Evolutionary conservation across 2,888 invertebrate species (phyloP).

Genomic region (Melanotus villosus): DNA sequence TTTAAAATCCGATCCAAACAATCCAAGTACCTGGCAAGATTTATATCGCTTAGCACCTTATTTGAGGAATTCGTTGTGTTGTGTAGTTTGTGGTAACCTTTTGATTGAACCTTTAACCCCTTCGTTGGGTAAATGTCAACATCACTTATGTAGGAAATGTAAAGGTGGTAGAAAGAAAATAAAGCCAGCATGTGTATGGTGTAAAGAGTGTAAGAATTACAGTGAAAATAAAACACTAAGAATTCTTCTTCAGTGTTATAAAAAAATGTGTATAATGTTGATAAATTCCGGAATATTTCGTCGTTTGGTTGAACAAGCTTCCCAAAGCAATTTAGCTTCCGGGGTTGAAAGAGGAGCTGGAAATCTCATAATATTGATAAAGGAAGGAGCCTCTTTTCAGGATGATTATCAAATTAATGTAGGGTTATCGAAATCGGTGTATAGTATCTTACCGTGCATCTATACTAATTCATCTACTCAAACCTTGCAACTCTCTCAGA

Average conservation of each 20-base stretch:
- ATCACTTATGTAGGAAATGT: conserved; percentile 90
- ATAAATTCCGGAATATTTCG: conserved; percentile 81
- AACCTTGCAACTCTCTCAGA: conserved; percentile 62
- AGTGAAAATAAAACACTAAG: conserved; percentile 86
- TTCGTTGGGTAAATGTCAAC: conserved; percentile 83
- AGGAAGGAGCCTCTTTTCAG: conserved; percentile 84
- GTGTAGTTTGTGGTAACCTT: conserved; percentile 90
- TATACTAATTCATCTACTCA: conserved; percentile 77
- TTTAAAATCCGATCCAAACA: conserved; percentile 80
- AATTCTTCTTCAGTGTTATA: conserved; percentile 89
- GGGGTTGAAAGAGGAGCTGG: conserved; percentile 70
- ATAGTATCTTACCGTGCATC: conserved; percentile 82
- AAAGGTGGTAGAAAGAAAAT: conserved; percentile 88
- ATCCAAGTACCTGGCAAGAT: conserved; percentile 84
- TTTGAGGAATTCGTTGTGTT: conserved; percentile 88
- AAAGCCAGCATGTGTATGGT: conserved; percentile 88
- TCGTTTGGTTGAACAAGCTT: conserved; percentile 72
- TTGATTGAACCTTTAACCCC: conserved; percentile 87
- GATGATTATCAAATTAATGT: conserved; percentile 83
- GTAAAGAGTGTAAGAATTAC: conserved; percentile 87
- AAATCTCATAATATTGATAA: conserved; percentile 82
- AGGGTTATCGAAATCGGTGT: conserved; percentile 81
- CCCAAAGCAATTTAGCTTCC: conserved; percentile 70
- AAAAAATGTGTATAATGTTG: conserved; percentile 89
- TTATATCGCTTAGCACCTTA: conserved; percentile 87